Base-by-base conservation (phyloP, 2,888 invertebrate genomes). In the Nineta flava region DNA sequence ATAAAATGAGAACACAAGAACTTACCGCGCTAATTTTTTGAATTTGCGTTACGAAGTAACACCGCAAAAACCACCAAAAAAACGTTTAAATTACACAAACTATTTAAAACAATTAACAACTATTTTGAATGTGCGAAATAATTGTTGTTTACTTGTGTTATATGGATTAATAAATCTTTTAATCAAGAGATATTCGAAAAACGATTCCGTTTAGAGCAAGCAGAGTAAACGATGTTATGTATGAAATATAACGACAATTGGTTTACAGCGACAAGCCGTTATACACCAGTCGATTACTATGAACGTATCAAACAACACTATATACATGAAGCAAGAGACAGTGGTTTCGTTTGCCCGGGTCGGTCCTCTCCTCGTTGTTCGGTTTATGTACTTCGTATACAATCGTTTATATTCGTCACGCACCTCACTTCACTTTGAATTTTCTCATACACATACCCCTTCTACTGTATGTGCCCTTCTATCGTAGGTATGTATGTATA, bases 11-110 rank as follows among this genome's bases (percentile, higher is more conserved):
- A 26, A 26, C 26, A 26, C 26, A 26, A 26, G 38, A 38, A 38
- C 38, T 38, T 38, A 38, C 38, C 38, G 38, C 38, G 38, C 38
- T 38, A 38, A 38, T 38, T 38, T 38, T 38, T 38, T 38, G 38
- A 38, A 38, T 38, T 38, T 38, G n/a, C 26, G 26, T 26, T 26
- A 26, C 26, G 26, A 26, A 26, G 26, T 26, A 26, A 26, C 26
- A 26, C 26, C 26, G 26, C 26, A 26, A 26, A 13, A 38, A 38
- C 38, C 38, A 38, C 38, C 38, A 38, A 38, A 38, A 38, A 38
- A 38, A 38, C 38, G 38, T 26, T 26, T 26, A 26, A 26, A 26
- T 26, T 26, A 26, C 26, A 26, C 26, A 26, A 26, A 26, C 26
- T 26, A 6, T 26, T 26, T 26, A 9, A 38, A 38, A 38, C 38